These are phyloP conservation scores for Parazoanthus darwini DNA, from an alignment of 92 coral and sea anemone species.

Conservation along the genomic window DNA sequence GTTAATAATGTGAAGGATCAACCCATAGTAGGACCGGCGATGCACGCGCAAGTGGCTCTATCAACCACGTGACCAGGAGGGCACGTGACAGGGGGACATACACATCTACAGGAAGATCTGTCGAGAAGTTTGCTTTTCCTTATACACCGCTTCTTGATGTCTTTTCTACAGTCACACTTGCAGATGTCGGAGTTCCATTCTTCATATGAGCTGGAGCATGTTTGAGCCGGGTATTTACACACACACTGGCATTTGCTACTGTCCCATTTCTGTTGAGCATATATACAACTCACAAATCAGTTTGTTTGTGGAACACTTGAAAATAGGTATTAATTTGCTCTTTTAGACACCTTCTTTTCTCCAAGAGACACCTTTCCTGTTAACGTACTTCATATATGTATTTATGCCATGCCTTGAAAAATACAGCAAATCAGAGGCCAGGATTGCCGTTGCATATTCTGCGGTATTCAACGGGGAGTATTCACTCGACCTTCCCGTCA, in stretches of 20 bases:
- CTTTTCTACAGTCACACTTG: not conserved
- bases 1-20: no score
- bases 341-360: no score
- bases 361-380: no score
- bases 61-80: not conserved
- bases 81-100: not conserved
- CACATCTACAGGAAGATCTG: not conserved
- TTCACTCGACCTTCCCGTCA: no score
- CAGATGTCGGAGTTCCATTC: not conserved
- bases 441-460: no score
- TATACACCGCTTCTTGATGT: slow-evolving; percentile 9
- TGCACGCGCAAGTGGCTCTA: not conserved
- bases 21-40: not conserved
- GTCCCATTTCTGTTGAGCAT: slow-evolving; percentile 13
- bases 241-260: not conserved
- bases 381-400: no score
- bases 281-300: no score
- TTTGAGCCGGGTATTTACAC: not conserved
- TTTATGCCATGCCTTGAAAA: no score
- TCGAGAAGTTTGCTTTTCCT: not conserved
- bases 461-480: no score
- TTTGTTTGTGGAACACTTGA: no score
- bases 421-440: no score
- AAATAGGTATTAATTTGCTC: no score
- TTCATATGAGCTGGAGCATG: not conserved